Conservation (phyloP, 2,888 invertebrate species). For the Gonocerus acuteangulatus region DNA sequence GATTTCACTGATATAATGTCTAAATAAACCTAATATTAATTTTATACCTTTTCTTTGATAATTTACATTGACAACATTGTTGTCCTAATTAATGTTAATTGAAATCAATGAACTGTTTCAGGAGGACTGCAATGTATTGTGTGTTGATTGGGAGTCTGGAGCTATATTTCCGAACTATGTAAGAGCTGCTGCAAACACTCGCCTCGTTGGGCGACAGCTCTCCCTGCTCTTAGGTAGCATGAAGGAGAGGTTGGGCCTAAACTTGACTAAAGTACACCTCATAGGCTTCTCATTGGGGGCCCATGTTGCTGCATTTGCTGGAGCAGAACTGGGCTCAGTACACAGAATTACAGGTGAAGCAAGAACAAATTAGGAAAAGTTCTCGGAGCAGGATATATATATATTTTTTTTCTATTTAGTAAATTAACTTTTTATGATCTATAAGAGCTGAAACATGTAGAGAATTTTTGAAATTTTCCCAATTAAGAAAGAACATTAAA, state of each 20-base stretch:
- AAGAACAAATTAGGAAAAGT: not conserved
- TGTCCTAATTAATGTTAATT: too few species aligned
- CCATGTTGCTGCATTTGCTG: constrained; percentile 86
- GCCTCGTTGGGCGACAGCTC: constrained; percentile 80
- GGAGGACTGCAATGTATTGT: constrained; percentile 79
- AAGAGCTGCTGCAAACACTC: constrained; percentile 80
- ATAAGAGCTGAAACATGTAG: too few species aligned
- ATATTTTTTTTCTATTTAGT: too few species aligned
- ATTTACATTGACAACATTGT: too few species aligned
- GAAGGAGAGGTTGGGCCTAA: constrained; percentile 59
- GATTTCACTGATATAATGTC: too few species aligned
- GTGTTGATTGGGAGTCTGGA: constrained; percentile 89
- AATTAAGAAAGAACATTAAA: too few species aligned
- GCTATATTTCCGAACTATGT: constrained; percentile 86
- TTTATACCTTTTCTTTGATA: too few species aligned
- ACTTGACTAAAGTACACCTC: constrained; percentile 68
- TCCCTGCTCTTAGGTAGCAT: constrained; percentile 67
- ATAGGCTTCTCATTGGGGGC: constrained; percentile 88
- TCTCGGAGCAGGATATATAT: too few species aligned
- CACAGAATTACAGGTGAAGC: constrained; percentile 71
- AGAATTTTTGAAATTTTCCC: too few species aligned
- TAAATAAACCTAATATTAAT: too few species aligned
- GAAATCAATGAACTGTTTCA: too few species aligned
- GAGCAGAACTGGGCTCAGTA: constrained; percentile 67
- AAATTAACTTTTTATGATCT: too few species aligned